Evolutionary conservation across 2,113 vertebrate species (phyloP).

Genomic region (Gnathonemus longibarbis): DNA sequence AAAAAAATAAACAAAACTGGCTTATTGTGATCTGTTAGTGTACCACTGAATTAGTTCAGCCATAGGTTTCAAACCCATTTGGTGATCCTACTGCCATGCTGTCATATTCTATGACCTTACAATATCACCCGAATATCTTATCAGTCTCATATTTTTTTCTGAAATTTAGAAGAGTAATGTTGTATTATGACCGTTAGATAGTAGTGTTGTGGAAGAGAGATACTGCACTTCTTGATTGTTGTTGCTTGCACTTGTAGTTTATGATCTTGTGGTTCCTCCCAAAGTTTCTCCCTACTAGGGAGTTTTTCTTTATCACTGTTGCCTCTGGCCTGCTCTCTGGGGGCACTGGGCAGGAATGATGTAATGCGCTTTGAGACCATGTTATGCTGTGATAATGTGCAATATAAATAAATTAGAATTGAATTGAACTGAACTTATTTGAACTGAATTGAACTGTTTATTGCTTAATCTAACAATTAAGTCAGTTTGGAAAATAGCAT

Average conservation of each 20-base stretch:
- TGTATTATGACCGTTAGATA: neutral
- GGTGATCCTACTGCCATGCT: neutral
- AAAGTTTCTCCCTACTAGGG: neutral
- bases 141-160: neutral
- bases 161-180: neutral
- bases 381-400: neutral
- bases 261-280: neutral
- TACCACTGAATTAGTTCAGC: neutral
- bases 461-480: neutral
- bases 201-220: neutral
- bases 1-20: neutral
- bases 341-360: neutral
- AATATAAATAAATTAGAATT: neutral
- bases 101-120: neutral
- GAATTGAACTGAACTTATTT: neutral
- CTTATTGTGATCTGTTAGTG: neutral
- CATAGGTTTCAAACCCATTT: neutral
- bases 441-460: neutral
- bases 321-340: neutral
- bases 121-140: neutral
- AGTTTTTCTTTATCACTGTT: neutral
- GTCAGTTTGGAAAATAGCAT: neutral
- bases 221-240: neutral
- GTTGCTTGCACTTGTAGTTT: neutral
- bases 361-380: neutral